Percentiles rank a stretch among this genome's conserved stretches.
These are phyloP conservation scores for Phycodurus eques DNA, from an alignment of 2,113 vertebrate genomes.

Conservation along the genomic window DNA sequence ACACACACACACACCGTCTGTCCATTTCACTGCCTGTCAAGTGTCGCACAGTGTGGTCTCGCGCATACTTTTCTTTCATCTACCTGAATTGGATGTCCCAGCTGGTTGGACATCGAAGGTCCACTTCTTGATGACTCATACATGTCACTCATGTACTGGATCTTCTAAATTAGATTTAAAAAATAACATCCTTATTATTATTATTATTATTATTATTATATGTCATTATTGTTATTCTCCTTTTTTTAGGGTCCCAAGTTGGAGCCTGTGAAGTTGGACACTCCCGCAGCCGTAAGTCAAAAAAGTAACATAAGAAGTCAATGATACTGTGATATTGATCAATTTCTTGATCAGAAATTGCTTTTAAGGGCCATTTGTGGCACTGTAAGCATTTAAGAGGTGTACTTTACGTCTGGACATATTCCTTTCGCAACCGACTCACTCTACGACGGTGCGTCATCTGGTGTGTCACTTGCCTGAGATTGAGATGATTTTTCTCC, in stretches of 20 bases:
- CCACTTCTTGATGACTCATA: not conserved
- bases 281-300: constrained; percentile 79
- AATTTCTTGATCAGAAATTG: no score
- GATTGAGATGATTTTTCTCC: no score
- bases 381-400: no score
- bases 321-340: no score
- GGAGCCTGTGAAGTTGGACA: constrained; percentile 85
- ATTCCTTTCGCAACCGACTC: no score
- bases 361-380: no score
- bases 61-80: not conserved
- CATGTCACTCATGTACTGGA: not conserved
- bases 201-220: not conserved
- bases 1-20: not conserved
- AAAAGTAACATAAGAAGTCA: not conserved
- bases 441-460: no score
- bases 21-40: not conserved
- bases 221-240: not conserved
- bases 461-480: no score
- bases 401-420: no score
- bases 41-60: not conserved
- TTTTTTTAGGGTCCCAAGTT: constrained; percentile 78
- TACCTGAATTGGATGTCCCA: not conserved
- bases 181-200: no score
- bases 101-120: not conserved
- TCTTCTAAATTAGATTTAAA: no score